phyloP scores from a whole-genome alignment of 2,888 invertebrate species.

The Dasypogon diadema region DNA sequence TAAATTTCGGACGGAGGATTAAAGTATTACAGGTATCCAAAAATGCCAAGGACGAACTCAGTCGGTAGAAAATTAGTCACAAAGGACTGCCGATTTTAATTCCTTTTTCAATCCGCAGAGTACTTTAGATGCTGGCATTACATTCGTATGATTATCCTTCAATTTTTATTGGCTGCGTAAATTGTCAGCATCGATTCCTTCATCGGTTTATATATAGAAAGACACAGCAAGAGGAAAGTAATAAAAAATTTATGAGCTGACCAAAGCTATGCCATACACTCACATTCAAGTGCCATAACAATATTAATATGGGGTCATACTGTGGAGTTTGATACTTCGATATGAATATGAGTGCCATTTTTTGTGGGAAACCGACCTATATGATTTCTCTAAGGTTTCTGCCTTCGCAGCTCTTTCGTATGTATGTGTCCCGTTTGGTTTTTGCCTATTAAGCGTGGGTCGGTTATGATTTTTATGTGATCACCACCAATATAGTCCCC shows the following conservation, averaged over 20 bases:
- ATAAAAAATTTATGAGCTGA: slow-evolving; percentile 43
- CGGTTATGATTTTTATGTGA: slow-evolving; percentile 17
- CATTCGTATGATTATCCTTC: slow-evolving; percentile 14
- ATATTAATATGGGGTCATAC: slow-evolving; percentile 6
- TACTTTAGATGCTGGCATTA: too few species aligned
- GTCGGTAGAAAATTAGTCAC: too few species aligned
- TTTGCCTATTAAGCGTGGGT: neutral
- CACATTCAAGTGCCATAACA: neutral
- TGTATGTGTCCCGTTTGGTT: neutral
- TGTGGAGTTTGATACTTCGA: slow-evolving; percentile 6
- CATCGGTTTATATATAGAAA: neutral
- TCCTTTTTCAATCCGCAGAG: too few species aligned
- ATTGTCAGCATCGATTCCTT: slow-evolving; percentile 6
- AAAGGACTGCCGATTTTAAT: too few species aligned
- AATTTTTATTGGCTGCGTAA: slow-evolving; percentile 37
- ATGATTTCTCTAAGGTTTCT: neutral
- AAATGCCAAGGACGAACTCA: too few species aligned
- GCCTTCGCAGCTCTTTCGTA: slow-evolving; percentile 13
- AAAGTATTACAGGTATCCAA: too few species aligned
- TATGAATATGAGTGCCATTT: slow-evolving; percentile 17
- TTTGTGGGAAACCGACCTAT: neutral
- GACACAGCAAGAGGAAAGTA: neutral
- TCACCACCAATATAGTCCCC: neutral
- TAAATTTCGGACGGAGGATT: too few species aligned
- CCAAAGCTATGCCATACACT: slow-evolving; percentile 19